These are phyloP conservation scores for Scophthalmus maximus DNA, from an alignment of 2,113 vertebrate species.

Conservation along the genomic window DNA sequence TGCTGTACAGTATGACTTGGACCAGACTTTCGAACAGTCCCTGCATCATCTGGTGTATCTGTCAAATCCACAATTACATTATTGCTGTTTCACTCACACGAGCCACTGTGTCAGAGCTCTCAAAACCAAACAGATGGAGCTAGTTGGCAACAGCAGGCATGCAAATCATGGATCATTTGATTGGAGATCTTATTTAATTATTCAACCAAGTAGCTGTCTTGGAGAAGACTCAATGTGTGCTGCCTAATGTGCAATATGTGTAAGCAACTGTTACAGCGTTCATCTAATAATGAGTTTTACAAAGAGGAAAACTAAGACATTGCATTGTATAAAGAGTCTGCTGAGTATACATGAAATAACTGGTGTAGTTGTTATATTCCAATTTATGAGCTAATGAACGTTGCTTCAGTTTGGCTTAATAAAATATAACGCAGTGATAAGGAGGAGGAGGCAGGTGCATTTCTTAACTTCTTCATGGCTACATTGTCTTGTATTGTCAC, in stretches of 20 bases:
- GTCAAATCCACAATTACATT: slow-evolving; percentile 80
- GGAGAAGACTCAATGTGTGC: slow-evolving; percentile 65
- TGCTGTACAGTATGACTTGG: slow-evolving; percentile 72
- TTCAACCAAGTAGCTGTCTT: slow-evolving; percentile 79
- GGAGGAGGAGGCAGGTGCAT: slow-evolving; percentile 2
- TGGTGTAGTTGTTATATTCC: slow-evolving; percentile 10
- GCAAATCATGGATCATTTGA: slow-evolving; percentile 82
- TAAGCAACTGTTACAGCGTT: slow-evolving; percentile 73
- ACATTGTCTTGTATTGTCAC: slow-evolving; percentile 11
- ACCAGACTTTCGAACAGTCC: slow-evolving; percentile 75
- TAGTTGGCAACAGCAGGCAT: slow-evolving; percentile 81
- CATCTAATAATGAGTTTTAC: slow-evolving; percentile 56
- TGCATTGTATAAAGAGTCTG: slow-evolving; percentile 9
- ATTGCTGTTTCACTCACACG: slow-evolving; percentile 79
- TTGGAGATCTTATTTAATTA: slow-evolving; percentile 82
- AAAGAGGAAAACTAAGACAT: slow-evolving; percentile 44
- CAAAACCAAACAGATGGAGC: slow-evolving; percentile 84
- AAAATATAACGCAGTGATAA: slow-evolving; percentile 25
- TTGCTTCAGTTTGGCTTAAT: slow-evolving; percentile 44
- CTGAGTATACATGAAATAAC: slow-evolving; percentile 24
- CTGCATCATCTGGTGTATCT: slow-evolving; percentile 80
- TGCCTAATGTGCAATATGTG: slow-evolving; percentile 79
- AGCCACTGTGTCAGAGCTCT: slow-evolving; percentile 82
- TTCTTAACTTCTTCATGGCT: slow-evolving; percentile 34
- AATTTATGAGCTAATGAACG: slow-evolving; percentile 38